Conservation (phyloP, 2,113 vertebrate species). For the Geococcyx californianus region DNA sequence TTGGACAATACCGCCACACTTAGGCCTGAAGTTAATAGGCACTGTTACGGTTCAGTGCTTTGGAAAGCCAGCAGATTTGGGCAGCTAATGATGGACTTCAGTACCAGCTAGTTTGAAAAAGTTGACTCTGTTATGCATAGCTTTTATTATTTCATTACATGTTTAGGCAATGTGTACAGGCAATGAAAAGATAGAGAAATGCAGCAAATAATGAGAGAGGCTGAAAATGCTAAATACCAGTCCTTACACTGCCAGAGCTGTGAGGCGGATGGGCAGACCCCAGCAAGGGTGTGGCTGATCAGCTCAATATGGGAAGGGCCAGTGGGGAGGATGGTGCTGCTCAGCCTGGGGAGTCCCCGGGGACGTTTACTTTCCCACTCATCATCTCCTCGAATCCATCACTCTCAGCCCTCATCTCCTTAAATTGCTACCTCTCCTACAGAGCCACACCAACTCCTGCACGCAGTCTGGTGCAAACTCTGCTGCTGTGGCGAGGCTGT, state of each 20-base stretch:
- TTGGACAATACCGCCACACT: neutral
- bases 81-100: neutral
- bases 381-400: neutral
- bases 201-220: neutral
- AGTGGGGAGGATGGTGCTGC: neutral
- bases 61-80: neutral
- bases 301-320: neutral
- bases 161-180: neutral
- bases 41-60: neutral
- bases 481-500: neutral
- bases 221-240: neutral
- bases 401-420: neutral
- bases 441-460: rapidly evolving
- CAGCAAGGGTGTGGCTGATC: rapidly evolving
- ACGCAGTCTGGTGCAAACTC: neutral
- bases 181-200: neutral
- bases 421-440: neutral
- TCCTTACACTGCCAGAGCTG: neutral
- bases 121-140: neutral
- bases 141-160: neutral
- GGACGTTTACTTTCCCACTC: neutral
- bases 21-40: neutral
- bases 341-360: neutral
- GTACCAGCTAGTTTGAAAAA: neutral
- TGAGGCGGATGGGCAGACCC: neutral